Conservation (phyloP, 2,797 vertebrate species). For the Rhabdophis nuchalis region DNA sequence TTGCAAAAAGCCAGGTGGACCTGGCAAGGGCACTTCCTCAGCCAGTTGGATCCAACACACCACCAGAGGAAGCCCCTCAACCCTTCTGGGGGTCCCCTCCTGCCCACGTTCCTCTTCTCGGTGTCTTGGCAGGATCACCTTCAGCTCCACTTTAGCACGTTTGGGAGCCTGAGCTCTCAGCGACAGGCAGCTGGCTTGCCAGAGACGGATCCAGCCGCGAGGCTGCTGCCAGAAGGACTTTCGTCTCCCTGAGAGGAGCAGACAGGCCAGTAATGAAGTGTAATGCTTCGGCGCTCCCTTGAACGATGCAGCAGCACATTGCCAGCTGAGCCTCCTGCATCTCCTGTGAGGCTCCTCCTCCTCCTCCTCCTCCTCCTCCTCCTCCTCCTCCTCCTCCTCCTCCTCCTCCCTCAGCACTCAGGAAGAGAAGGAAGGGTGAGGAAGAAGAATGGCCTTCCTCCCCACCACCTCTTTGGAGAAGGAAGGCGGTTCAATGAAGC, state of each 20-base stretch:
- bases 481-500: neutral
- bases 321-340: constrained; percentile 21
- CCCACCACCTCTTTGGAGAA: neutral
- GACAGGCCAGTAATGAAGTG: constrained; percentile 66
- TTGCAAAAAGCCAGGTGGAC: neutral
- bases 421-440: constrained; percentile 2
- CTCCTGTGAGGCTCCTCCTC: constrained; percentile 36
- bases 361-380: constrained; percentile 41
- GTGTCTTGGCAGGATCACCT: neutral
- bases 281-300: constrained; percentile 52
- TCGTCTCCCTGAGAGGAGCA: constrained; percentile 58
- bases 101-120: neutral
- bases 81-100: neutral
- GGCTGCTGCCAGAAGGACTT: constrained; percentile 49
- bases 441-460: neutral
- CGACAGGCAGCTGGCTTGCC: neutral
- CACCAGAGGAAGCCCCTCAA: neutral
- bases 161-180: neutral
- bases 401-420: constrained; percentile 30
- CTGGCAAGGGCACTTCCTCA: neutral
- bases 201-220: constrained; percentile 17
- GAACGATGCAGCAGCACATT: constrained; percentile 53
- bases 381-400: constrained; percentile 42
- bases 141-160: neutral
- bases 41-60: neutral